phyloP scores from a whole-genome alignment of 1,140 invertebrate genomes.

The Drosophila sturtevanti region DNA sequence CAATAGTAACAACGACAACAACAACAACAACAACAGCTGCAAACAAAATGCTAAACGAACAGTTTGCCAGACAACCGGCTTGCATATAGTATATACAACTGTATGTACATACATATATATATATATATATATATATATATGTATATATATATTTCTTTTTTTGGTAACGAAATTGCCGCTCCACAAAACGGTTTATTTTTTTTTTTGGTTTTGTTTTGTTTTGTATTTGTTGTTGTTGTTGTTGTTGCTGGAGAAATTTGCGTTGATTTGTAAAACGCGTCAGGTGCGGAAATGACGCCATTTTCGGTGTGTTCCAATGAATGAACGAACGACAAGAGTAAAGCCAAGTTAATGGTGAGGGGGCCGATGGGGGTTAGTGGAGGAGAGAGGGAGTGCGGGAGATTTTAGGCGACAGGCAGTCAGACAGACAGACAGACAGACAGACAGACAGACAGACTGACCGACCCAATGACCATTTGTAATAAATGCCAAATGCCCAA shows the following conservation, averaged over 20 bases:
- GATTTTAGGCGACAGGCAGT: neutral
- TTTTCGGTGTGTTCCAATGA: conserved; percentile 36
- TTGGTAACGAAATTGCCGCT: conserved; percentile 1
- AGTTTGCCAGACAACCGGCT: neutral
- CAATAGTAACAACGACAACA: conserved; percentile 32
- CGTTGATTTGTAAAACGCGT: conserved; percentile 63
- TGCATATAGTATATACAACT: no score
- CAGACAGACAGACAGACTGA: neutral
- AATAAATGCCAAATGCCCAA: conserved; percentile 54
- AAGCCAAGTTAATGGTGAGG: no score
- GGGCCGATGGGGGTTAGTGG: no score
- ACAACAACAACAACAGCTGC: conserved; percentile 20
- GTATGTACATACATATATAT: no score
- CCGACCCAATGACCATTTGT: conserved; percentile 42
- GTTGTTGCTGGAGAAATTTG: conserved; percentile 55
- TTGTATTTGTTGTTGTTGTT: no score
- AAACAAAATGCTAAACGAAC: conserved; percentile 49
- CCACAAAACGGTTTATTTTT: neutral
- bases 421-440: neutral
- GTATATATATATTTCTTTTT: neutral
- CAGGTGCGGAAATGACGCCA: conserved; percentile 54
- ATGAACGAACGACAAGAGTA: neutral
- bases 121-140: no score
- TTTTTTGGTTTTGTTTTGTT: conserved; percentile 1
- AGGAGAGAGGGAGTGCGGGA: no score